Conservation (phyloP, 2,113 vertebrate species). For the Corythoichthys intestinalis region DNA sequence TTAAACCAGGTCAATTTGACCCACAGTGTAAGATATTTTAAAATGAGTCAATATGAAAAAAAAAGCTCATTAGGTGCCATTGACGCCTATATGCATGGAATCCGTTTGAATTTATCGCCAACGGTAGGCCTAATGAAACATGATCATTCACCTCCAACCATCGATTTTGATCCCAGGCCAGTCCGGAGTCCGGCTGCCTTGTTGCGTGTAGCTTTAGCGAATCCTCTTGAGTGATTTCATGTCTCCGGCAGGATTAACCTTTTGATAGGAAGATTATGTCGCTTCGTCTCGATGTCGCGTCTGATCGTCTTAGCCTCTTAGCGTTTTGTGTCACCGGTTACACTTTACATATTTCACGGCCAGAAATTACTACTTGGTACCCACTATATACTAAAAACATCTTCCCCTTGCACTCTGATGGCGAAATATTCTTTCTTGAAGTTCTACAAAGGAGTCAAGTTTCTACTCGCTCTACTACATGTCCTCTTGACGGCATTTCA, state of each 20-base stretch:
- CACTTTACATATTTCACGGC: no score
- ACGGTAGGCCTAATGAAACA: neutral
- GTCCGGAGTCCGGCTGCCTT: neutral
- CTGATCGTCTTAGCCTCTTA: conserved; percentile 2
- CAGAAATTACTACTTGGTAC: no score
- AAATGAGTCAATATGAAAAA: no score
- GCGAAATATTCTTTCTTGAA: neutral
- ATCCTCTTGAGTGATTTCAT: conserved; percentile 6
- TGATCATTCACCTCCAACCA: neutral
- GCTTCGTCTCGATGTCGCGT: neutral
- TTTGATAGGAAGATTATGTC: conserved; percentile 8
- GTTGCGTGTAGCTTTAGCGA: conserved; percentile 2
- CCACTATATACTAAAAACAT: no score
- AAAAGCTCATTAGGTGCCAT: no score
- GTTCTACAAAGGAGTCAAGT: neutral
- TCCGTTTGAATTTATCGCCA: no score
- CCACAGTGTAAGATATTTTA: no score
- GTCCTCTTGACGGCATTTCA: neutral
- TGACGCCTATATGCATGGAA: no score
- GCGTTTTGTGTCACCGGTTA: neutral
- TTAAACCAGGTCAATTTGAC: no score
- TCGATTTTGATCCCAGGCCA: neutral
- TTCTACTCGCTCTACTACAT: neutral
- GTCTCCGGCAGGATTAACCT: conserved; percentile 5
- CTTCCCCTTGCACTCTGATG: neutral